Base-by-base conservation (phyloP, 2,797 vertebrate species). In the Cuniculus paca region DNA sequence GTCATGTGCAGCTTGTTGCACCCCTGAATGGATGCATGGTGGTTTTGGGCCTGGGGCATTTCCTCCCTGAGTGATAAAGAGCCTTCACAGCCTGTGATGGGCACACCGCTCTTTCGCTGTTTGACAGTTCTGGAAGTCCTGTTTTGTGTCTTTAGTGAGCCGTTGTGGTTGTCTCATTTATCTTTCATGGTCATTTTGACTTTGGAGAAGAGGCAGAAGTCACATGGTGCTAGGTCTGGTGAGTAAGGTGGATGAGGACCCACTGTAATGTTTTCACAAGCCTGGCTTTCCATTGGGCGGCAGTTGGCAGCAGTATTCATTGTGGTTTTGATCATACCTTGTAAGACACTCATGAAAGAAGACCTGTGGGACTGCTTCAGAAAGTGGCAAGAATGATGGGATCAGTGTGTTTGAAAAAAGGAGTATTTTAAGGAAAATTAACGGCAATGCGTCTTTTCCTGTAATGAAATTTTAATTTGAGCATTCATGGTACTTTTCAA, bases 1-100 rank as follows among this genome's bases (percentile, higher is more conserved):
- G 26, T 11, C 31, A 6, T 6, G 19, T 1, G 8, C 5, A 9
- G 48, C 61, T 52, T 39, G 24, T 1, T 3, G 10, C 1, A 31
- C 22, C 26, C 17, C 17, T 34, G 70, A 26, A 5, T 2, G 17
- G 72, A 58, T 63, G 79, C 1, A 0, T 16, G 42, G 65, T 50
- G 31, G 52, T 60, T 52, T 10, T 31, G 52, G 52, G 61, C 52
- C 48, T 60, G 20, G 78, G 50, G 48, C 56, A 8, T 48, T 95
- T 94, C 22, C 42, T 60, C 2, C 12, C 36, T 45, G 24, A 56
- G 70, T 75, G 48, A 8, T 34, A 36, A 45, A 12, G 34, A 61
- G 22, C 39, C 7, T 24, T 74, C 5, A 22, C 10, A 22, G 56
- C 42, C 78, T 48, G 9, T 24, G 39, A 20, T 28, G 50, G 61